Evolutionary conservation across 2,888 invertebrate species (phyloP), one percentile per base, ranked within the genome.

Genomic region (Andrena minutula): DNA sequence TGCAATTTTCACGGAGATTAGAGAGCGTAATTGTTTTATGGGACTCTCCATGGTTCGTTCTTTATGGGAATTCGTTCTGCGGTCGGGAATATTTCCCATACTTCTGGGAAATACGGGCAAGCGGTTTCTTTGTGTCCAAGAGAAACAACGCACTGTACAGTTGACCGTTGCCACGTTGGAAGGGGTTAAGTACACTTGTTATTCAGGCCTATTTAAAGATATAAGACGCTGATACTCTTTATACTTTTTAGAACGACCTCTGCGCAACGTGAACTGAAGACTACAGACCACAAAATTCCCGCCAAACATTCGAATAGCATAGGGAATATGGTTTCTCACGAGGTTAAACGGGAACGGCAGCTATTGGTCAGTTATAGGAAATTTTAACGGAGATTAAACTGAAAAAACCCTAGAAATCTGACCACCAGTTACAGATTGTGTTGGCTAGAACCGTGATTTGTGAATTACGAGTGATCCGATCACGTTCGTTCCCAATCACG

Each of bases 1-100:
- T 32, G 5, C 1, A 79, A 78, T 66, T 78, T 68, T 35, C 66
- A 73, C 68, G 68, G 68, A 78, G 61, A 78, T 77, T 72, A 78
- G 6, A 26, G 1, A 26, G 26, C 8, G n/a, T 28, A 35, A 68
- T 77, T 66, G 66, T 61, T 80, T 66, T 66, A 77, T 32, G 51
- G 26, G 3, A 7, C 32, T 1, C 16, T 12, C 49, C 23, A 30
- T 51, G 16, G 26, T 10, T 1, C 1, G 51, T 12, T 30, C 32
- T 72, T 72, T 63, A 35, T 16, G 23, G 16, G 23, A 28, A 35
- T 51, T 73, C n/a, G 28, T 64, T 75, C 28, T 26, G 20, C 63
- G 47, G 56, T 61, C 8, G 0, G 4, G 2, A 61, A 30, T 32
- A 6, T 35, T 51, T 74, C 7, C 28, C 0, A 7, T 32, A 41